Conservation (phyloP, 2,888 invertebrate species). For the Aphidoletes aphidimyza region DNA sequence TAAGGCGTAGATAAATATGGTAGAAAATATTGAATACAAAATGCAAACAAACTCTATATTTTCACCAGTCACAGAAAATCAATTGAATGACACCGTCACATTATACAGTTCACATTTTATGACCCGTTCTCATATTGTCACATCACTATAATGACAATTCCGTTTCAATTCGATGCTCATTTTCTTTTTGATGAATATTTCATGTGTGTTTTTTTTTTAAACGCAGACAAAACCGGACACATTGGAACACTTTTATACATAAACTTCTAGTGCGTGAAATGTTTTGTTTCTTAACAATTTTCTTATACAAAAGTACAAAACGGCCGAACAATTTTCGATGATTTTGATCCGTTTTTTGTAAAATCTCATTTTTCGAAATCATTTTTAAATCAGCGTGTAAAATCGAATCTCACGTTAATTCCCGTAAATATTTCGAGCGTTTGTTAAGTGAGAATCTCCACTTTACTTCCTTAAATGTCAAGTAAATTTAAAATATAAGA, state of each 20-base stretch:
- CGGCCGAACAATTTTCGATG: neutral
- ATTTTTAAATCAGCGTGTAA: conserved; percentile 11
- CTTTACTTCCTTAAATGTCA: neutral
- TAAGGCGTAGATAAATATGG: conserved; percentile 12
- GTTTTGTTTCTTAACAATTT: conserved; percentile 15
- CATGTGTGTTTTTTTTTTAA: too few relatives aligned
- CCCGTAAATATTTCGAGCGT: neutral
- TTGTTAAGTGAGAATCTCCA: neutral
- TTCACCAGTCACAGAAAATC: conserved; percentile 21
- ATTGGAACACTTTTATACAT: neutral
- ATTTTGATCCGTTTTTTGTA: conserved; percentile 23
- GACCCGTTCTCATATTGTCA: neutral
- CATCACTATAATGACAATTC: neutral
- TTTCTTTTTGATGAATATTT: neutral
- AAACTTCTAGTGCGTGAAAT: neutral
- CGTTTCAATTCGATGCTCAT: neutral
- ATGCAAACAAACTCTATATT: conserved; percentile 24
- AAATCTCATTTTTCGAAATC: conserved; percentile 17
- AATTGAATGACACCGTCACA: conserved; percentile 15
- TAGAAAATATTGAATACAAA: neutral
- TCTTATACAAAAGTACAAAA: neutral
- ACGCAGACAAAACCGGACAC: conserved; percentile 4
- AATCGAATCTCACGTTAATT: conserved; percentile 6
- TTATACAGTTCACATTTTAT: neutral
- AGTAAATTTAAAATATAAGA: neutral